phyloP scores from a whole-genome alignment of 2,888 invertebrate genomes.

The Heliconius aoede region DNA sequence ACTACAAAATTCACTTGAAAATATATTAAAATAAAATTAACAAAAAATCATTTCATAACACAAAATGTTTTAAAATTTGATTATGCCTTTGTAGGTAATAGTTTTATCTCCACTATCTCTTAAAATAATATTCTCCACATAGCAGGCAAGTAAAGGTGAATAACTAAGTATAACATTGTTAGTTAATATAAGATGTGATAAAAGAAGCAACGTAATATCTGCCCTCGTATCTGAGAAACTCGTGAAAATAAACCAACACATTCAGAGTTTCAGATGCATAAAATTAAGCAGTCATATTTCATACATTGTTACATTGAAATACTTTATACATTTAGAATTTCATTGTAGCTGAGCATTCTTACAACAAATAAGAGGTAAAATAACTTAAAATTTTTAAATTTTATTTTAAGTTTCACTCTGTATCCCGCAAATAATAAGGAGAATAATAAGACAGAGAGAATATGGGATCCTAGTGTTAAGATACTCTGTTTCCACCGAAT shows the following conservation, averaged over 20 bases:
- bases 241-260: constrained; percentile 4
- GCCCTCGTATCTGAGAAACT: neutral
- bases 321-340: neutral
- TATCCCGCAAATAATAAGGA: no score
- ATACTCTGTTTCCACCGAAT: no score
- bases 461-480: no score
- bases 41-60: neutral
- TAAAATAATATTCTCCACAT: neutral
- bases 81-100: neutral
- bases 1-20: no score
- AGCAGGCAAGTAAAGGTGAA: neutral
- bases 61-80: neutral
- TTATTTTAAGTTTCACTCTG: no score
- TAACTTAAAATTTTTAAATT: neutral
- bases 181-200: constrained; percentile 6
- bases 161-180: constrained; percentile 8
- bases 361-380: neutral
- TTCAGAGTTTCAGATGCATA: constrained; percentile 10
- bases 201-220: neutral
- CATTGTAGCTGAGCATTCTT: neutral
- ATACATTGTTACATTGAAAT: constrained; percentile 18
- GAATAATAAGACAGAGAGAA: no score
- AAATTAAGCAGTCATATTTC: constrained; percentile 23
- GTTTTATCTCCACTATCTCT: neutral
- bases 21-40: neutral